Evolutionary conservation across 2,888 invertebrate species (phyloP).

Genomic region (Brachypalpus laphriformis): DNA sequence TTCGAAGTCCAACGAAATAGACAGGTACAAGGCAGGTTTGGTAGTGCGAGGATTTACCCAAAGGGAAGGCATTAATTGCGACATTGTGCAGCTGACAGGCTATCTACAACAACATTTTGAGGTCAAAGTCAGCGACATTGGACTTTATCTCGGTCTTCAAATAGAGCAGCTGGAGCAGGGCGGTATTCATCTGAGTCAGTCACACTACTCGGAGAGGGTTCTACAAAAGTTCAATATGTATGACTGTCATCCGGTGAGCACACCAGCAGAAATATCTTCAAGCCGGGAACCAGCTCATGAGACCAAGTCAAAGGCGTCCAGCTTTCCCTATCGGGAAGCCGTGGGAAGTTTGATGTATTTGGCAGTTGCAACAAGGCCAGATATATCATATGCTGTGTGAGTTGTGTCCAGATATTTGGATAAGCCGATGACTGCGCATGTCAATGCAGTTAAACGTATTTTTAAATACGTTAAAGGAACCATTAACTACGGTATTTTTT

Average conservation of each 20-base stretch:
- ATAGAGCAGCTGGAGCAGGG: background rate
- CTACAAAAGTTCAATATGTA: background rate
- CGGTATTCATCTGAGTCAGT: slow-evolving; percentile 1
- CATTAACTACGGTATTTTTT: no score
- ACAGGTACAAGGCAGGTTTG: no score
- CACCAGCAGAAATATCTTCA: slow-evolving; percentile 2
- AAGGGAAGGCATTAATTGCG: slow-evolving; percentile 75
- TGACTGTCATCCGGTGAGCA: background rate
- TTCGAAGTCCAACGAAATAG: background rate
- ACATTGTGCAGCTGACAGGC: background rate
- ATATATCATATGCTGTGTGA: no score
- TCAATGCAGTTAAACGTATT: no score
- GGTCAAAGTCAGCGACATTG: background rate
- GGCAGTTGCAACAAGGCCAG: background rate
- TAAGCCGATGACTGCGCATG: background rate
- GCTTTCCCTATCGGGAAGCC: background rate
- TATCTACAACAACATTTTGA: slow-evolving; percentile 7
- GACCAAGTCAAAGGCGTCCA: background rate
- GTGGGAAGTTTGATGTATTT: slow-evolving; percentile 8
- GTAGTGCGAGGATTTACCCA: background rate
- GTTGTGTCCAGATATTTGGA: background rate
- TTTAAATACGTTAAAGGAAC: no score
- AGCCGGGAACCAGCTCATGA: background rate
- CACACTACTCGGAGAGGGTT: background rate
- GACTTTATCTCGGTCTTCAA: slow-evolving; percentile 7